phyloP scores from a whole-genome alignment of 2,797 vertebrate species.

The Clarias laeviceps region DNA sequence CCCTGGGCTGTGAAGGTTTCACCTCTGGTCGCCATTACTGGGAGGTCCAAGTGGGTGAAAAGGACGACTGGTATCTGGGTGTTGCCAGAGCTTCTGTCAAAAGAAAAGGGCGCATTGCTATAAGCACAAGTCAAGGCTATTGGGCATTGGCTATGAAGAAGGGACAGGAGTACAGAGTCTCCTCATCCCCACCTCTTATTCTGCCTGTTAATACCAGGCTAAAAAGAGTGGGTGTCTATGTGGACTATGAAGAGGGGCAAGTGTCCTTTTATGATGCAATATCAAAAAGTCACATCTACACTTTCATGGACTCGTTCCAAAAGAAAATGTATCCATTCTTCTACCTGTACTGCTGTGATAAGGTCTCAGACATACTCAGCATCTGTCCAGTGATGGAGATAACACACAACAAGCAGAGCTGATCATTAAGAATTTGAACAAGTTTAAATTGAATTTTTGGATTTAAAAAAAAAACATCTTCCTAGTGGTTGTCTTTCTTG shows the following conservation, averaged over 20 bases:
- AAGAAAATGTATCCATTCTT: constrained; percentile 78
- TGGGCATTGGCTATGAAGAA: constrained; percentile 82
- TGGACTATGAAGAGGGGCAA: constrained; percentile 79
- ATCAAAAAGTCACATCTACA: constrained; percentile 72
- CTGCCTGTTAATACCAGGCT: constrained; percentile 65
- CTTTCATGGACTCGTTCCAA: constrained; percentile 70
- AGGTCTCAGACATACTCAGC: constrained; percentile 74
- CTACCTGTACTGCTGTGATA: constrained; percentile 81
- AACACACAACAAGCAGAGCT: constrained; percentile 64
- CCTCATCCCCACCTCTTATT: constrained; percentile 67
- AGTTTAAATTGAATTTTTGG: background rate
- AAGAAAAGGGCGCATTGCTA: constrained; percentile 78
- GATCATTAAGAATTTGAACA: constrained; percentile 29
- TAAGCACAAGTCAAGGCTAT: constrained; percentile 75
- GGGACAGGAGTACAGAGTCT: constrained; percentile 73
- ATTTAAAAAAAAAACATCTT: background rate
- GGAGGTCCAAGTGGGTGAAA: constrained; percentile 82
- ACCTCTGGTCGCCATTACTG: constrained; percentile 79
- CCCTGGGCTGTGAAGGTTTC: constrained; percentile 74
- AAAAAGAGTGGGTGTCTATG: constrained; percentile 72
- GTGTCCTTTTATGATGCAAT: constrained; percentile 75
- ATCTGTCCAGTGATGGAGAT: constrained; percentile 67
- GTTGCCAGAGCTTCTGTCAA: constrained; percentile 75
- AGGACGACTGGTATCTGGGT: constrained; percentile 84
- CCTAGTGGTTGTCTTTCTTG: background rate